A percentile compares a stretch with the other conserved stretches of the same genome.
Evolutionary conservation across 1,140 invertebrate species (phyloP).

Genomic region (Tetragonula clypearis): DNA sequence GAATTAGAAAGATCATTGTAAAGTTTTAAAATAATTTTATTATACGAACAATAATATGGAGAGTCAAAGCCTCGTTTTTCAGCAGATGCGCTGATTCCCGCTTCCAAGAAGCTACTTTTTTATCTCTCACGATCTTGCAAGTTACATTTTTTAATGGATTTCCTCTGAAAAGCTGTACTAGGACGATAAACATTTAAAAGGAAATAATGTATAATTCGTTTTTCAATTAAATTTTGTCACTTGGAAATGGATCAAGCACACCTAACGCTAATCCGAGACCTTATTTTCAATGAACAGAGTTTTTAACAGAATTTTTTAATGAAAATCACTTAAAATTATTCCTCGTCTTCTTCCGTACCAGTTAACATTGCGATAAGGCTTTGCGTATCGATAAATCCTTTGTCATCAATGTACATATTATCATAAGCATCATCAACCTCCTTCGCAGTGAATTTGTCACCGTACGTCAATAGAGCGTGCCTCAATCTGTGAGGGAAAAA

Average conservation of each 20-base stretch:
- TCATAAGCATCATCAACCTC: slow-evolving; percentile 98
- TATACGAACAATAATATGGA: slow-evolving; percentile 61
- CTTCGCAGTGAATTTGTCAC: slow-evolving; percentile 96
- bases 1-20: slow-evolving; percentile 39
- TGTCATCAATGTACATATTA: slow-evolving; percentile 96
- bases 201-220: neutral
- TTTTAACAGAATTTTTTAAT: slow-evolving; percentile 43
- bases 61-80: slow-evolving; percentile 55
- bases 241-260: slow-evolving; percentile 36
- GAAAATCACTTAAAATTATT: slow-evolving; percentile 65
- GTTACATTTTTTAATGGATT: neutral
- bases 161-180: neutral
- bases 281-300: slow-evolving; percentile 55
- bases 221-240: slow-evolving; percentile 7
- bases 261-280: slow-evolving; percentile 46
- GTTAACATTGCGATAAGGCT: slow-evolving; percentile 94
- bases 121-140: neutral
- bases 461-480: slow-evolving; percentile 96
- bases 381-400: slow-evolving; percentile 95
- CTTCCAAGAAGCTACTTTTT: slow-evolving; percentile 15
- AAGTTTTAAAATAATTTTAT: slow-evolving; percentile 65
- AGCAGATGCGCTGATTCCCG: slow-evolving; percentile 12
- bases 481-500: slow-evolving; percentile 88
- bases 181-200: slow-evolving; percentile 5
- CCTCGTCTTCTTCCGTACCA: slow-evolving; percentile 89